A percentile compares a stretch with the other conserved stretches of the same genome.
These are phyloP conservation scores for Macrosiphum euphorbiae DNA, from an alignment of 2,888 invertebrate genomes.

Conservation along the genomic window DNA sequence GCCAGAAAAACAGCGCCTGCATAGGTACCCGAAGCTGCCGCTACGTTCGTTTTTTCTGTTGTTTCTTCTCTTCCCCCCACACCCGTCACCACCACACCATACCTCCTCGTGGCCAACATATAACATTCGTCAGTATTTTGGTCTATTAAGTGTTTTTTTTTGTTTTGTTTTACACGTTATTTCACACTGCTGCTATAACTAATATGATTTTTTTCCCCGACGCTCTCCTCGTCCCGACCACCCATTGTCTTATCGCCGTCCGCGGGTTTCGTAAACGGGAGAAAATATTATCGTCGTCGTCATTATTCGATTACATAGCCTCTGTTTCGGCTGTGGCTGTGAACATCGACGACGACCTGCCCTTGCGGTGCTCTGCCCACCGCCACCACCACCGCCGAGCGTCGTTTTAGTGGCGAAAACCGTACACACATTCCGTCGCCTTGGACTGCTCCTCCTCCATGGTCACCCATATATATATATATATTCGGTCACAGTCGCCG, in stretches of 20 bases:
- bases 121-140: conserved; percentile 40
- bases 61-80: background rate
- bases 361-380: background rate
- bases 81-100: background rate
- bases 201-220: background rate
- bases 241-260: conserved; percentile 30
- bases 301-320: conserved; percentile 33
- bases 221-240: background rate
- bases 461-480: background rate
- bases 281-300: background rate
- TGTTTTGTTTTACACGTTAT: conserved; percentile 18
- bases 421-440: conserved; percentile 38
- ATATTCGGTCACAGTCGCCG: background rate
- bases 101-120: background rate
- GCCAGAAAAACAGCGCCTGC: conserved; percentile 41
- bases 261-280: conserved; percentile 12
- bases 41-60: background rate
- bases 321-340: background rate
- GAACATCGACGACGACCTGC: conserved; percentile 13
- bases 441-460: conserved; percentile 26
- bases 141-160: background rate
- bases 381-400: background rate
- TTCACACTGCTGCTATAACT: conserved; percentile 13
- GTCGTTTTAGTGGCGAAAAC: conserved; percentile 24
- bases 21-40: background rate